Percentiles rank a stretch among this genome's conserved stretches.
Conservation (phyloP, 2,113 vertebrate species). For the Cottus gobio region DNA sequence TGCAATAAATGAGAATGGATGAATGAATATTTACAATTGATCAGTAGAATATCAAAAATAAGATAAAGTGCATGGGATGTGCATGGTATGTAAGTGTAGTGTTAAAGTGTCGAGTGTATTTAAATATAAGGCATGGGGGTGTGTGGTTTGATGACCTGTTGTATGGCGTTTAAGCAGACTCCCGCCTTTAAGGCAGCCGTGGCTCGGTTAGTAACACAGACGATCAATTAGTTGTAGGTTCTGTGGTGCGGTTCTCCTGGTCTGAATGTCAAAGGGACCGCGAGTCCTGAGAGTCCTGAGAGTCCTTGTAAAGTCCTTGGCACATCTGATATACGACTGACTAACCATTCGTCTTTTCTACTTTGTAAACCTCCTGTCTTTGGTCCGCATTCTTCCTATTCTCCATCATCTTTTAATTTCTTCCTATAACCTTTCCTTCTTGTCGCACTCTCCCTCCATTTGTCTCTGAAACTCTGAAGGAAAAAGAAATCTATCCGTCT, state of each 20-base stretch:
- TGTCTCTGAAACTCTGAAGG: constrained; percentile 17
- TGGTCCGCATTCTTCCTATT: neutral
- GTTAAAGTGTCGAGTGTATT: too few species aligned
- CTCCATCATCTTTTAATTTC: neutral
- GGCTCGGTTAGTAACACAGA: neutral
- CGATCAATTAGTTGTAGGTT: neutral
- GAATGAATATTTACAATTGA: too few species aligned
- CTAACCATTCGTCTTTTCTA: neutral
- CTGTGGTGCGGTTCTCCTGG: neutral
- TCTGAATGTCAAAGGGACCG: neutral
- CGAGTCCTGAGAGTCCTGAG: neutral
- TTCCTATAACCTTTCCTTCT: neutral
- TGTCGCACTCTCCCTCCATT: neutral
- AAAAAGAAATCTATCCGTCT: constrained; percentile 10
- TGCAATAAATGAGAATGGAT: too few species aligned
- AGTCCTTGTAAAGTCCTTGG: neutral
- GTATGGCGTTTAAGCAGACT: neutral
- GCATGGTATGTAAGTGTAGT: too few species aligned
- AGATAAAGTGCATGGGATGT: too few species aligned
- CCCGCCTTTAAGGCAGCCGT: neutral
- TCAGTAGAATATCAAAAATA: too few species aligned
- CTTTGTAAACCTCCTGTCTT: neutral
- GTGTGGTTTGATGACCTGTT: neutral
- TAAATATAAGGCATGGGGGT: too few species aligned
- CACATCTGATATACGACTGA: neutral